A percentile compares a stretch with the other conserved stretches of the same genome.
Conservation (phyloP, 1,140 invertebrate genomes). For the Brachionus sp. region DNA sequence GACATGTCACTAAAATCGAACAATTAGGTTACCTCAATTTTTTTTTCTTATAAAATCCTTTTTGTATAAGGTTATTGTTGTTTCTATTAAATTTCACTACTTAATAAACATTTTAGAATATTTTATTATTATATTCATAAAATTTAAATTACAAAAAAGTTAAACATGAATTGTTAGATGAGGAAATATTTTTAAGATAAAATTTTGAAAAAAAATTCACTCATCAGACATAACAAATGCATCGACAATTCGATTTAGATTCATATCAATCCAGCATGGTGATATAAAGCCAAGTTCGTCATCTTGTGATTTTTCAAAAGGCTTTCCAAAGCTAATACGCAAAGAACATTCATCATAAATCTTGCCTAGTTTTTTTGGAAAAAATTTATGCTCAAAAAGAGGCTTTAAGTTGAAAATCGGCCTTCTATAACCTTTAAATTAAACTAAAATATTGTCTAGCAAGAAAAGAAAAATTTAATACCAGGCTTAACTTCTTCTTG, state of each 20-base stretch:
- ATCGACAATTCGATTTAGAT: background rate
- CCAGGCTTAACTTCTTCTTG: background rate
- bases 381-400: background rate
- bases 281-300: background rate
- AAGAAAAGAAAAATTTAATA: background rate
- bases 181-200: too few species aligned
- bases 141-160: too few species aligned
- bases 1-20: too few species aligned
- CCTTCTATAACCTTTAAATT: background rate
- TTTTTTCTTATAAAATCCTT: too few species aligned
- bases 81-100: too few species aligned
- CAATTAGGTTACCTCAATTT: too few species aligned
- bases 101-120: too few species aligned
- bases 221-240: background rate
- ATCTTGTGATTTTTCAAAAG: background rate
- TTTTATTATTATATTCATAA: too few species aligned
- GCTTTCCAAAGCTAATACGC: background rate
- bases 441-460: background rate
- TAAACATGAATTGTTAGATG: too few species aligned
- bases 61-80: too few species aligned
- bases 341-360: slow-evolving; percentile 9
- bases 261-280: slow-evolving; percentile 24
- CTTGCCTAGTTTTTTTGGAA: slow-evolving; percentile 15
- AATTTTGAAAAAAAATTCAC: too few species aligned
- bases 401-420: background rate